Base-by-base conservation (phyloP, 2,113 vertebrate genomes). In the Myxocyprinus asiaticus region DNA sequence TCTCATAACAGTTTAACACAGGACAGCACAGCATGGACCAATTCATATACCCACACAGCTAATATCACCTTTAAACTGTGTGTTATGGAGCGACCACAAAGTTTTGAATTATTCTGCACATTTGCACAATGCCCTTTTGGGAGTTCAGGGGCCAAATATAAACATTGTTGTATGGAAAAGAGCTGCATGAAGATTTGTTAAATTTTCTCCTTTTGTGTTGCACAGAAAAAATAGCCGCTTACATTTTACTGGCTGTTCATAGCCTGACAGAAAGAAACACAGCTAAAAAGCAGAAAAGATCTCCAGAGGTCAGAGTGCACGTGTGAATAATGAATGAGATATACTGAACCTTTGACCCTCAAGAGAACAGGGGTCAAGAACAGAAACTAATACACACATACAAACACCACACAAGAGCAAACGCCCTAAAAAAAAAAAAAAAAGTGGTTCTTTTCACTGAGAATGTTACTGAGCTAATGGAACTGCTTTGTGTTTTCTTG, bases 321-420 rank as follows among this genome's bases (percentile, higher is more conserved):
- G 44, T 66, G 67, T 79, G 81, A 64, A 83, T 83, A 83, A 80
- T 80, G 22, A 72, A 80, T 59, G 67, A 58, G 58, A 72, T 80
- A 67, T 51, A 45, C 72, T 56, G 67, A 80, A 77, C 44, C 78
- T 72, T 66, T 77, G 67, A 55, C 61, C 55, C 53, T 45, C 14
- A 51, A 62, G 56, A 0, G 5, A 71, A 74, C 55, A 47, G 15
- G 3, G 47, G 63, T 82, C 63, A 69, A 6, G 48, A 59, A 45
- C 55, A 67, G 42, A 50, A 7, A 48, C 7, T 3, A 48, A 45
- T 67, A 61, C 59, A 47, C 53, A 45, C 50, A 9, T 33, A 33
- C 67, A 70, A 44, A 17, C 55, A 67, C 43, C 17, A 68, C 48
- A 42, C 63, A n/a, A n/a, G 6, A 17, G 12, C 9, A 42, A 33